Evolutionary conservation across 2,113 vertebrate genomes (phyloP).

Genomic region (Apistogramma diplotaenia): DNA sequence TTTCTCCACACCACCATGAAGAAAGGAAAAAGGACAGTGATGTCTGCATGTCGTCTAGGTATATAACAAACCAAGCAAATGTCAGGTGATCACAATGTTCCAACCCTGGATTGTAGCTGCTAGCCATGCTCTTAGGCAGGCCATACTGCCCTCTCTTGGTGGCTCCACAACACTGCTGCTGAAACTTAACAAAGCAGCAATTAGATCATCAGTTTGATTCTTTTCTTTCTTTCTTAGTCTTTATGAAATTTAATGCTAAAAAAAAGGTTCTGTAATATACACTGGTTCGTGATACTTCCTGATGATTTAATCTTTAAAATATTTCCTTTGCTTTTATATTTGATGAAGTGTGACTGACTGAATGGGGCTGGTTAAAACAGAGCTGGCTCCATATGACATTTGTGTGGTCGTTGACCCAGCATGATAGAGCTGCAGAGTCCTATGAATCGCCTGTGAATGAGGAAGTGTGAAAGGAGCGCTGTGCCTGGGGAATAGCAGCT

Average conservation of each 20-base stretch:
- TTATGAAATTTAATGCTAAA: not conserved
- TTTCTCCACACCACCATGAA: slow-evolving; percentile 57
- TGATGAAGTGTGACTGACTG: slow-evolving; percentile 63
- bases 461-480: slow-evolving; percentile 60
- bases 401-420: slow-evolving; percentile 55
- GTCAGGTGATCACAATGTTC: slow-evolving; percentile 65
- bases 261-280: not conserved
- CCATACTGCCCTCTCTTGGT: slow-evolving; percentile 82
- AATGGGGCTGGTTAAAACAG: slow-evolving; percentile 32
- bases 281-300: not conserved
- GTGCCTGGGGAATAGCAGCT: slow-evolving; percentile 55
- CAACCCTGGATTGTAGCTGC: slow-evolving; percentile 46
- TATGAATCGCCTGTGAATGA: slow-evolving; percentile 56
- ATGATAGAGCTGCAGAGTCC: slow-evolving; percentile 24
- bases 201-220: slow-evolving; percentile 32
- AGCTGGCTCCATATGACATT: slow-evolving; percentile 51
- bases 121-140: slow-evolving; percentile 59
- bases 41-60: slow-evolving; percentile 55
- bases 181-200: slow-evolving; percentile 29
- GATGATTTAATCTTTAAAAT: slow-evolving; percentile 35
- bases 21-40: slow-evolving; percentile 45
- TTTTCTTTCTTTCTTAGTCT: not conserved
- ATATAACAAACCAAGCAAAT: slow-evolving; percentile 56
- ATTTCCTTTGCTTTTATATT: slow-evolving; percentile 49
- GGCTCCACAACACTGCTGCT: slow-evolving; percentile 31